Conservation (phyloP, 2,113 vertebrate species). For the Pimephales promelas region DNA sequence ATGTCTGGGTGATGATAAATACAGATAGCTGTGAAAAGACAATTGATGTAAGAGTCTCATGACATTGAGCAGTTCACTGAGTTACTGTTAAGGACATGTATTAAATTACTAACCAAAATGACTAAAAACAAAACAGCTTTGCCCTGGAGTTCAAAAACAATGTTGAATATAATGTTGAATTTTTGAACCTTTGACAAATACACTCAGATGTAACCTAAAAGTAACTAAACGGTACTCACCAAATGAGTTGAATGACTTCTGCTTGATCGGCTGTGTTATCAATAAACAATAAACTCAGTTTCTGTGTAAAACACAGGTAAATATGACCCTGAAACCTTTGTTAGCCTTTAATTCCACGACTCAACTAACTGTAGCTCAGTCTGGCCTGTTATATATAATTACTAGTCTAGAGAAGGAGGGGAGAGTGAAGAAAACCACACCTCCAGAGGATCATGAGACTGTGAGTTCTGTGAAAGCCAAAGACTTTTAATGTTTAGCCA, state of each 20-base stretch:
- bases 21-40: background rate
- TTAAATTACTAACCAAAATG: background rate
- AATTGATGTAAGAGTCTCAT: background rate
- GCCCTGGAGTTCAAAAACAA: background rate
- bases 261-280: background rate
- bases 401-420: conserved; percentile 27
- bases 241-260: background rate
- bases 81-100: background rate
- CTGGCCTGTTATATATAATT: conserved; percentile 26
- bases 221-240: conserved; percentile 11
- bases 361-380: conserved; percentile 5
- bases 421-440: conserved; percentile 53
- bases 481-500: conserved; percentile 69
- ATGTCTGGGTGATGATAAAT: background rate
- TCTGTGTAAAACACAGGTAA: background rate
- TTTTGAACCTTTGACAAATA: background rate
- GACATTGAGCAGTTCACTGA: background rate
- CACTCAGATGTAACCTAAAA: background rate
- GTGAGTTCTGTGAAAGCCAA: conserved; percentile 43
- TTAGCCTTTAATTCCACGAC: background rate
- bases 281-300: conserved; percentile 10
- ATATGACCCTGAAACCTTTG: background rate
- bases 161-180: background rate
- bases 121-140: background rate
- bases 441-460: conserved; percentile 67